A percentile compares a stretch with the other conserved stretches of the same genome.
Conservation (phyloP, 2,797 vertebrate genomes). For the Hypotaenidia philippensis region DNA sequence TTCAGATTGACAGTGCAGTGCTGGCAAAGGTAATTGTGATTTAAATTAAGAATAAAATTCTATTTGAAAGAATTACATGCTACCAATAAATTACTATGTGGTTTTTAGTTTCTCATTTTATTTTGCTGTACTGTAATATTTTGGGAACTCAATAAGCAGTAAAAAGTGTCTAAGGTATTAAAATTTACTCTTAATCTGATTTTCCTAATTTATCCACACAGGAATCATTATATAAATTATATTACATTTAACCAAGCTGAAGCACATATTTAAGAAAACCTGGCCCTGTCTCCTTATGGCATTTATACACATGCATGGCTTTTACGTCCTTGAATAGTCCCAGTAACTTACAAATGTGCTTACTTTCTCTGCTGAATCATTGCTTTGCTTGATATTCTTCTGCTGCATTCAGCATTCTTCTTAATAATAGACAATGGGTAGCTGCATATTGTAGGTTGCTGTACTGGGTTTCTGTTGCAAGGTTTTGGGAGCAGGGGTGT, state of each 20-base stretch:
- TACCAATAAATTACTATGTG: not conserved
- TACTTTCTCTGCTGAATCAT: slow-evolving; percentile 56
- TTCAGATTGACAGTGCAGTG: not conserved
- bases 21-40: not conserved
- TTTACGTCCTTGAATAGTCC: not conserved
- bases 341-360: not conserved
- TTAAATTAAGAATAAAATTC: not conserved
- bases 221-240: not conserved
- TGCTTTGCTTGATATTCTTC: slow-evolving; percentile 26
- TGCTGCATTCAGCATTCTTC: slow-evolving; percentile 39
- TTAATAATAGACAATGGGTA: not conserved
- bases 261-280: not conserved
- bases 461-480: not conserved
- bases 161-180: not conserved
- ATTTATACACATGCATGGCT: rapidly evolving
- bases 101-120: not conserved
- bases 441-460: not conserved
- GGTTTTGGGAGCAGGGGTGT: not conserved
- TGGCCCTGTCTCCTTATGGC: not conserved
- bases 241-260: not conserved
- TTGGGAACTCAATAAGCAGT: not conserved
- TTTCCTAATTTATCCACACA: not conserved
- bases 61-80: not conserved
- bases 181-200: not conserved
- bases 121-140: not conserved